Evolutionary conservation across 1,140 invertebrate species (phyloP).

Genomic region (Apis florea): DNA sequence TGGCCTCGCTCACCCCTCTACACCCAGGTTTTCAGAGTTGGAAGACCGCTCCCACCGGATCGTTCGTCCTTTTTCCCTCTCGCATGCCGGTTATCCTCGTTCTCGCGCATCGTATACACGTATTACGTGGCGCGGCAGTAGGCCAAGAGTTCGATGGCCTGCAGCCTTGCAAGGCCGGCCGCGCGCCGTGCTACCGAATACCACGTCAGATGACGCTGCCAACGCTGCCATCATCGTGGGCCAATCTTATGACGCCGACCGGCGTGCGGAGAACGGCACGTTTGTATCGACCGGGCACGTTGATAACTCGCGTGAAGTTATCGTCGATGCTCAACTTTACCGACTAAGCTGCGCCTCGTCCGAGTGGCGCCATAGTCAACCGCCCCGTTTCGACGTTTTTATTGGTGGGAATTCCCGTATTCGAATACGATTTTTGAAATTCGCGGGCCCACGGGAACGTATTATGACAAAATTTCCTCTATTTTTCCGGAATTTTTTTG

Average conservation of each 20-base stretch:
- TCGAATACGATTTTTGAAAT: neutral
- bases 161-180: constrained; percentile 79
- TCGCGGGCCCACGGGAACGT: neutral
- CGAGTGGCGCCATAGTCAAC: neutral
- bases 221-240: constrained; percentile 13
- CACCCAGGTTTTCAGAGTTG: constrained; percentile 10
- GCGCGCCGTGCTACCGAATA: constrained; percentile 36
- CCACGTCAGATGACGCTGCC: constrained; percentile 56
- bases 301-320: constrained; percentile 25
- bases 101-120: constrained; percentile 58
- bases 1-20: constrained; percentile 17
- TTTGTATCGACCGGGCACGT: constrained; percentile 51
- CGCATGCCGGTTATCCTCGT: constrained; percentile 54
- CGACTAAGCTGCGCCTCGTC: constrained; percentile 46
- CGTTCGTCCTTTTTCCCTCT: constrained; percentile 54
- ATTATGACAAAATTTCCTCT: no score
- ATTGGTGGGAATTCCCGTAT: neutral
- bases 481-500: neutral
- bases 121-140: constrained; percentile 71
- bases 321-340: constrained; percentile 59
- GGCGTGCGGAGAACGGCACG: constrained; percentile 12
- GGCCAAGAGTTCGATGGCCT: constrained; percentile 77
- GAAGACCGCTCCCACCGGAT: constrained; percentile 19
- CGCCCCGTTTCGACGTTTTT: neutral
- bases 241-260: constrained; percentile 25